Evolutionary conservation across 2,113 vertebrate species (phyloP).

Genomic region (Jacana jacana): DNA sequence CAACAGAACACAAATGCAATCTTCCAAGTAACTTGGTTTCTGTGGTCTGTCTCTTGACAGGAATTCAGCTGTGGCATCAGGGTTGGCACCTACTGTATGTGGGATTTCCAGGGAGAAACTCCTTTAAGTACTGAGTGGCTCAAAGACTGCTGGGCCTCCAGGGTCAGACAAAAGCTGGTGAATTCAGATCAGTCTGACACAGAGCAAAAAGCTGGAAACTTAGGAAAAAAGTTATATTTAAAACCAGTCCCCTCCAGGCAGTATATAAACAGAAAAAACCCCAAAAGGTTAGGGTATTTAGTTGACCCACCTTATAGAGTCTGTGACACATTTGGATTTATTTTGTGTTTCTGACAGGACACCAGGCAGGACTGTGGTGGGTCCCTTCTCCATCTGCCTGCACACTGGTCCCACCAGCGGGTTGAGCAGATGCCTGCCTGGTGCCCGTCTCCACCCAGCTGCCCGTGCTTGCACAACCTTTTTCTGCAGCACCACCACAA

Average conservation of each 20-base stretch:
- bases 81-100: neutral
- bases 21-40: neutral
- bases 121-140: neutral
- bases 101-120: neutral
- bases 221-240: neutral
- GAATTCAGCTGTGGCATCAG: neutral
- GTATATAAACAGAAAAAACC: neutral
- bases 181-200: neutral
- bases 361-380: neutral
- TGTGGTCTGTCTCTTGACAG: neutral
- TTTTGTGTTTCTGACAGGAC: neutral
- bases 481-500: fast-evolving
- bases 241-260: neutral
- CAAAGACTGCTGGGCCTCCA: neutral
- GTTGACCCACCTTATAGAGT: neutral
- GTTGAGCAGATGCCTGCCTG: fast-evolving
- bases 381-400: neutral
- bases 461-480: neutral
- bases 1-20: neutral
- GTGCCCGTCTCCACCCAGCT: neutral
- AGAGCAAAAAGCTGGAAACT: neutral
- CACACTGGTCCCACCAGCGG: neutral
- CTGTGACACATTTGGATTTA: neutral
- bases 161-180: neutral
- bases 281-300: neutral